Evolutionary conservation across 92 coral and sea anemone genomes (phyloP), one percentile per base, ranked within the genome.

Genomic region (Micromussa lordhowensis): DNA sequence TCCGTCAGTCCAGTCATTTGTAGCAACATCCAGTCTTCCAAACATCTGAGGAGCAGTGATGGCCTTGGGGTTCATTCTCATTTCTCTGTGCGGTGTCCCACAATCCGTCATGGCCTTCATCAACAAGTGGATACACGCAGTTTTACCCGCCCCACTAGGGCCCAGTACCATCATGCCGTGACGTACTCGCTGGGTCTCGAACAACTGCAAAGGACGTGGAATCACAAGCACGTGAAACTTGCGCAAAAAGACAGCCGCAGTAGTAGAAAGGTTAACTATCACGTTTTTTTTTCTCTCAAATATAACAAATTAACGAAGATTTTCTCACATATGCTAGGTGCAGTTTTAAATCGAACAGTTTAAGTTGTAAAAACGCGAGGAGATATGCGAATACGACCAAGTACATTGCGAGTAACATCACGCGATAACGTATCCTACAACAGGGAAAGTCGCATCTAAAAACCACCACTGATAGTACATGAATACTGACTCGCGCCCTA

Each of bases 161-260:
- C 98, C 98, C 81, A 95, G 94, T 49, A 95, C 98, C 98, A 95
- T 95, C 98, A 95, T 95, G 14, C 98, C 98, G 85, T 95, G 98
- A n/a, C 98, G 98, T 17, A 95, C 98, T 44, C 98, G 98, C 75
- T 95, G 98, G 55, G 98, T 95, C 90, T 95, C 98, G 72, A 95
- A 95, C 69, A 95, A 79, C 98, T 95, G 88, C 64, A 53, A 78
- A 54, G 29, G 72, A 58, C 13, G 51, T 44, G 13, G 51, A 9
- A 44, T 8, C 13, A 44, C 13, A 44, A 8, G 13, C 51, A 44
- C 13, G 51, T 44, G 8, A 44, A 44, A 44, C 0, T 44, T 44
- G 51, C 13, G 10, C n/a, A 2, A 22, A 15, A 58, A 17, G 22
- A 22, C 64, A 9, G 64, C 9, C 24, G 30, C 24, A 63, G 14